phyloP scores from a whole-genome alignment of 1,140 invertebrate genomes.

The Drosophila pandora region DNA sequence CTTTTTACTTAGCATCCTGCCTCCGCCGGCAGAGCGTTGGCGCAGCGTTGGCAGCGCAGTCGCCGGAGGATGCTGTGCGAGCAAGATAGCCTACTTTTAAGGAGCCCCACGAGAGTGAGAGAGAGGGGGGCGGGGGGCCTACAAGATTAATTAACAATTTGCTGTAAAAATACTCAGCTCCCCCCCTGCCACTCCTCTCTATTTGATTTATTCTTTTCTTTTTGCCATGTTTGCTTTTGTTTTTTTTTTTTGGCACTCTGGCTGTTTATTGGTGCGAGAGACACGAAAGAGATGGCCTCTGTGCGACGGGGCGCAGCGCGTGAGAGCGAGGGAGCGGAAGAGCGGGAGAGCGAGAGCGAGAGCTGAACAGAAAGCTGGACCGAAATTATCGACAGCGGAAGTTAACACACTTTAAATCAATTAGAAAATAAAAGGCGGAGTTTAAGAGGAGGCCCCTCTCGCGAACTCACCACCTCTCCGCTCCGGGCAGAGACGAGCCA shows the following conservation, averaged over 20 bases:
- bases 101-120: background rate
- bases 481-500: background rate
- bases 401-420: constrained; percentile 83
- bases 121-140: constrained; percentile 8
- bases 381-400: constrained; percentile 82
- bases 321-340: constrained; percentile 5
- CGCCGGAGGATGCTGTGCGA: constrained; percentile 13
- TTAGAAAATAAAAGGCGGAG: constrained; percentile 83
- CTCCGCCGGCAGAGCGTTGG: constrained; percentile 7
- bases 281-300: constrained; percentile 54
- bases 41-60: constrained; percentile 15
- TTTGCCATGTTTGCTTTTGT: constrained; percentile 7
- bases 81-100: background rate
- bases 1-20: constrained; percentile 83
- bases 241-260: constrained; percentile 64
- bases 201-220: background rate
- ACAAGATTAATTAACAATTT: constrained; percentile 82
- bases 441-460: constrained; percentile 56
- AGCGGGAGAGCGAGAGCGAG: background rate
- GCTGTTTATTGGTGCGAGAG: constrained; percentile 78
- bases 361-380: constrained; percentile 47
- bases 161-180: constrained; percentile 50
- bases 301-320: constrained; percentile 7
- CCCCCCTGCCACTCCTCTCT: constrained; percentile 1
- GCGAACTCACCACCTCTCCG: constrained; percentile 32